Conservation (phyloP, 2,113 vertebrate genomes). For the Cyphomyrus discorhynchus region DNA sequence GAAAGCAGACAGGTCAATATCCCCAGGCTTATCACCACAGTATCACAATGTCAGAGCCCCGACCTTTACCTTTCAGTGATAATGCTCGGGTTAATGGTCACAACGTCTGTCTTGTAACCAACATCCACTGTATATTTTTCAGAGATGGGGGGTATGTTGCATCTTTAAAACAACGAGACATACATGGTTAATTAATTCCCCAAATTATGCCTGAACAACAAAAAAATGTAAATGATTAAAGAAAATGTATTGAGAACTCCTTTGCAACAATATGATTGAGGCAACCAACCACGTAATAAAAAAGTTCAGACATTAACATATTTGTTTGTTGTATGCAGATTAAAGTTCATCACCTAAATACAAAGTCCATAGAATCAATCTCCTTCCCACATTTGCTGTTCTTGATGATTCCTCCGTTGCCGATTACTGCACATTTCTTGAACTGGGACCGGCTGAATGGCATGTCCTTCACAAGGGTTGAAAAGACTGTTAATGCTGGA, state of each 20-base stretch:
- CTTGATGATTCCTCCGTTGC: constrained; percentile 93
- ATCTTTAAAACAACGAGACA: constrained; percentile 56
- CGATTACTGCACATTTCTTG: constrained; percentile 92
- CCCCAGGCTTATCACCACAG: neutral
- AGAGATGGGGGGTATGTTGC: constrained; percentile 91
- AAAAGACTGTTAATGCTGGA: constrained; percentile 8
- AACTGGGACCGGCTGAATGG: constrained; percentile 91
- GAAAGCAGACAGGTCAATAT: neutral
- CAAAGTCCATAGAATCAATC: constrained; percentile 88
- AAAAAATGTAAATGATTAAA: neutral
- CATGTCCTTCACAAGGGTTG: constrained; percentile 75
- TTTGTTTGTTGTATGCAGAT: neutral
- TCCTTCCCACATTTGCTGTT: constrained; percentile 90
- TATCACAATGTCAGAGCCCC: neutral
- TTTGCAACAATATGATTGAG: neutral
- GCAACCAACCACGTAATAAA: neutral
- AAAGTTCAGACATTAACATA: neutral
- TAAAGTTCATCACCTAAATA: constrained; percentile 72
- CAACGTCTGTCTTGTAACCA: constrained; percentile 87
- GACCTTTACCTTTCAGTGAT: constrained; percentile 83
- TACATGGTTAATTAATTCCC: neutral
- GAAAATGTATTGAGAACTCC: neutral
- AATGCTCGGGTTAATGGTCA: constrained; percentile 96
- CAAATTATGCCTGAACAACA: neutral
- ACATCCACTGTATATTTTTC: constrained; percentile 83